Evolutionary conservation across 2,113 vertebrate genomes (phyloP).

Genomic region (Gavialis gangeticus): DNA sequence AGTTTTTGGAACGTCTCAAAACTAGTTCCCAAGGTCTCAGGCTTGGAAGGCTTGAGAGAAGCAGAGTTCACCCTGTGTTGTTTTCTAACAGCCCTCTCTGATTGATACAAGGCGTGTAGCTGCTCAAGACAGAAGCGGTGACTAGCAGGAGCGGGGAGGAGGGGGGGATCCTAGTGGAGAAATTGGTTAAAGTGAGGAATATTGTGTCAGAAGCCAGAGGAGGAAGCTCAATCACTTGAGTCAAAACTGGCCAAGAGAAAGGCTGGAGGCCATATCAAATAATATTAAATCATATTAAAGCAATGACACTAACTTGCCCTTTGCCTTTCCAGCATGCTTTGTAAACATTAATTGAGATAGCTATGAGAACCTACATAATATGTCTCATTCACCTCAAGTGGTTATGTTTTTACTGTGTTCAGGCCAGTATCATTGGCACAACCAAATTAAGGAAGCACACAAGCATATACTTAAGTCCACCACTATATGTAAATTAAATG

Average conservation of each 20-base stretch:
- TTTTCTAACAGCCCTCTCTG: background rate
- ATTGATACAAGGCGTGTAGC: background rate
- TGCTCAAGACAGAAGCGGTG: background rate
- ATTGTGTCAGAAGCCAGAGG: background rate
- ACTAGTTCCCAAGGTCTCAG: background rate
- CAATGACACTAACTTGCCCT: background rate
- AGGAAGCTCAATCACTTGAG: background rate
- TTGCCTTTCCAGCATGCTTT: background rate
- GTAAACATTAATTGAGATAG: background rate
- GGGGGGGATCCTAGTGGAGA: background rate
- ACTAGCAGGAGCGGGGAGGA: background rate
- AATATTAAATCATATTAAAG: background rate
- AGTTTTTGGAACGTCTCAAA: background rate
- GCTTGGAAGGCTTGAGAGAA: fast-evolving
- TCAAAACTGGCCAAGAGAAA: background rate
- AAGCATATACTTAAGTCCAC: background rate
- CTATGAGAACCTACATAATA: background rate
- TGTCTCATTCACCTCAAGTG: background rate
- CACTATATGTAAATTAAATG: background rate
- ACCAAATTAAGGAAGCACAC: background rate
- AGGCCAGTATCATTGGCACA: background rate
- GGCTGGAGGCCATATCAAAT: background rate
- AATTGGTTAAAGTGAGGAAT: background rate
- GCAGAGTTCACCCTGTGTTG: background rate
- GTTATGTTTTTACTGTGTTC: background rate